Conservation (phyloP, 2,797 vertebrate species). For the Ispidina lecontei region DNA sequence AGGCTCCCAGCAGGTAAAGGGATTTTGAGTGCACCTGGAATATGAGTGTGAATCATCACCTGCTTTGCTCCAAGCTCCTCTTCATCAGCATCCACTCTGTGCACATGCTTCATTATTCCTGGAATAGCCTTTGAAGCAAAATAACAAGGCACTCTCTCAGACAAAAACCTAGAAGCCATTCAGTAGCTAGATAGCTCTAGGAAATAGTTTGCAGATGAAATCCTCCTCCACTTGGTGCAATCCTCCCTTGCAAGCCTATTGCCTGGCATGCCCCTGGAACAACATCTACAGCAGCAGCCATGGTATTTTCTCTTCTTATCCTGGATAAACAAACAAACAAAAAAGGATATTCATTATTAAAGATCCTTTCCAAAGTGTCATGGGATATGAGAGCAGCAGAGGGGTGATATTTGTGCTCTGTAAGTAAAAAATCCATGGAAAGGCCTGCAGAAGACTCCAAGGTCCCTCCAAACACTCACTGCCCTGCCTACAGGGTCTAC, state of each 20-base stretch:
- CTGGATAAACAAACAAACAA: background rate
- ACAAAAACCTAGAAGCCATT: background rate
- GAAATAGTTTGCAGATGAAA: background rate
- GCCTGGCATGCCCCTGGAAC: background rate
- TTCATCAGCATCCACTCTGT: background rate
- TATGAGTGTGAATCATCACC: background rate
- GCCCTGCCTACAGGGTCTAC: background rate
- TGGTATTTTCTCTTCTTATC: background rate
- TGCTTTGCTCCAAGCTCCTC: background rate
- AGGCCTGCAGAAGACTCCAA: background rate
- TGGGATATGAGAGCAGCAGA: background rate
- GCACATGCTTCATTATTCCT: background rate
- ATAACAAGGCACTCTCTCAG: background rate
- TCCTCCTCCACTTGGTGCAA: background rate
- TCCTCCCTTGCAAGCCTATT: background rate
- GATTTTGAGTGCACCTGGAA: background rate
- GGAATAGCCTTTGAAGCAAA: background rate
- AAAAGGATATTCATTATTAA: background rate
- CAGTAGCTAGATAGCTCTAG: background rate
- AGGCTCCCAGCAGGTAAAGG: background rate
- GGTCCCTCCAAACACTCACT: background rate
- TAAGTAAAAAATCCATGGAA: background rate
- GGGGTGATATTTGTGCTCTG: background rate
- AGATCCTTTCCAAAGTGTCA: background rate
- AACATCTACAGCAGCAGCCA: background rate